Conservation (phyloP, 1,140 invertebrate genomes). For the Armadillidium nasatum region DNA sequence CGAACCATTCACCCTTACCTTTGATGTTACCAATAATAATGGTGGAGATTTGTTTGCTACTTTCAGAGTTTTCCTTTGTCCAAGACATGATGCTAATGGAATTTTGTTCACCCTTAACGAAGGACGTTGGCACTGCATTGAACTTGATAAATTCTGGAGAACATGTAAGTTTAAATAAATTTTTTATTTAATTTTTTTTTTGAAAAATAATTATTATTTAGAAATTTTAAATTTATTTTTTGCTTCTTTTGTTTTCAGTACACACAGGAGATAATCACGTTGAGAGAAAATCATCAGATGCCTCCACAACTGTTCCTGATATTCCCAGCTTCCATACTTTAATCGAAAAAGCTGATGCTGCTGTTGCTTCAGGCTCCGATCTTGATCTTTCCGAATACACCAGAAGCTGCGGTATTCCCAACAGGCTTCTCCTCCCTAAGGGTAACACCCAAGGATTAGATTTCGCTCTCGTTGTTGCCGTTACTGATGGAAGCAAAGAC, state of each 20-base stretch:
- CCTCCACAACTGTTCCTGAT: constrained; percentile 34
- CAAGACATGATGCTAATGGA: constrained; percentile 61
- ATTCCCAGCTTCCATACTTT: constrained; percentile 33
- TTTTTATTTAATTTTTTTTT: too few relatives aligned
- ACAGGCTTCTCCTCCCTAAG: constrained; percentile 58
- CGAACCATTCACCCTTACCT: constrained; percentile 62
- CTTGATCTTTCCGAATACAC: constrained; percentile 47
- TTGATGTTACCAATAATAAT: constrained; percentile 56
- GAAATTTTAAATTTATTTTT: too few relatives aligned
- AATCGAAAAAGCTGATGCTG: constrained; percentile 23
- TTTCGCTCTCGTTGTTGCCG: constrained; percentile 52
- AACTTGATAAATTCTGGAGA: constrained; percentile 61
- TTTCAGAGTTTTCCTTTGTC: constrained; percentile 65
- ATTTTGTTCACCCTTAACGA: constrained; percentile 57
- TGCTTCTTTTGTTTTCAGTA: too few relatives aligned
- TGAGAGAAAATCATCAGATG: constrained; percentile 17
- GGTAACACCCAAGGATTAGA: constrained; percentile 53
- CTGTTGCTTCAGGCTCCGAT: neutral
- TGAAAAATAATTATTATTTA: too few relatives aligned
- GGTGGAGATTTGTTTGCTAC: constrained; percentile 51
- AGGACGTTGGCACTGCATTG: constrained; percentile 59
- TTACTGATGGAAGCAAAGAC: constrained; percentile 49
- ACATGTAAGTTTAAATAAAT: constrained; percentile 36
- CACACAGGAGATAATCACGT: neutral
- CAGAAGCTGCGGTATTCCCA: constrained; percentile 58